Conservation (phyloP, 2,888 invertebrate genomes). For the Julus scandinavius region DNA sequence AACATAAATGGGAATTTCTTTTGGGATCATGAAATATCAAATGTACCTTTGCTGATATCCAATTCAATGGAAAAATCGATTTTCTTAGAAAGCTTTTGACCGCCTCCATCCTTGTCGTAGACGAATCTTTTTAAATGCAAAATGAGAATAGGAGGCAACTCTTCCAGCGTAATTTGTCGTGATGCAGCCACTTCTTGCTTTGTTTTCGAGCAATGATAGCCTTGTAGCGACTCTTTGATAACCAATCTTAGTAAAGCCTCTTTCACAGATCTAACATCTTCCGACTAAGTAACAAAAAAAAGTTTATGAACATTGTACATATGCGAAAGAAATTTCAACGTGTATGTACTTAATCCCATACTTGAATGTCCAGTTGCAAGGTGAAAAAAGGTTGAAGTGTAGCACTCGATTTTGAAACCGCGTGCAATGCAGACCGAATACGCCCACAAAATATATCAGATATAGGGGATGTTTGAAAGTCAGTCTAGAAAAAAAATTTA, state of each 20-base stretch:
- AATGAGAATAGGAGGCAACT: slow-evolving; percentile 87
- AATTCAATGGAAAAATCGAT: slow-evolving; percentile 90
- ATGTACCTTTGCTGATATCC: slow-evolving; percentile 79
- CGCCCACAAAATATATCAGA: slow-evolving; percentile 95
- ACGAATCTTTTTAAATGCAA: slow-evolving; percentile 92
- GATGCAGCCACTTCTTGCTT: slow-evolving; percentile 84
- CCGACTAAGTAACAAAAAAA: slow-evolving; percentile 62
- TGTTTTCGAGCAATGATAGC: slow-evolving; percentile 83
- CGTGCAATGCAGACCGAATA: slow-evolving; percentile 73
- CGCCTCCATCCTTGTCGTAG: slow-evolving; percentile 83
- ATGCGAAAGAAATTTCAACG: background rate
- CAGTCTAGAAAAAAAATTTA: slow-evolving; percentile 68
- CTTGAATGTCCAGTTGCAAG: slow-evolving; percentile 93
- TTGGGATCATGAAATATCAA: background rate
- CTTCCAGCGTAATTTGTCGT: slow-evolving; percentile 89
- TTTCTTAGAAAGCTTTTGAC: slow-evolving; percentile 90
- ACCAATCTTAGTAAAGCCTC: slow-evolving; percentile 89
- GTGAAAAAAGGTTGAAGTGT: slow-evolving; percentile 97
- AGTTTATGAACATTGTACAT: background rate
- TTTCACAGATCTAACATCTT: slow-evolving; percentile 73
- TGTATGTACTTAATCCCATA: slow-evolving; percentile 64
- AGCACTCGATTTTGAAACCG: slow-evolving; percentile 64
- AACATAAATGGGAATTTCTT: background rate
- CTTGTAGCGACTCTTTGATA: slow-evolving; percentile 85
- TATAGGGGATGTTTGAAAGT: slow-evolving; percentile 84